These are phyloP conservation scores for Melanophora roralis DNA, from an alignment of 2,888 invertebrate species.

Conservation along the genomic window DNA sequence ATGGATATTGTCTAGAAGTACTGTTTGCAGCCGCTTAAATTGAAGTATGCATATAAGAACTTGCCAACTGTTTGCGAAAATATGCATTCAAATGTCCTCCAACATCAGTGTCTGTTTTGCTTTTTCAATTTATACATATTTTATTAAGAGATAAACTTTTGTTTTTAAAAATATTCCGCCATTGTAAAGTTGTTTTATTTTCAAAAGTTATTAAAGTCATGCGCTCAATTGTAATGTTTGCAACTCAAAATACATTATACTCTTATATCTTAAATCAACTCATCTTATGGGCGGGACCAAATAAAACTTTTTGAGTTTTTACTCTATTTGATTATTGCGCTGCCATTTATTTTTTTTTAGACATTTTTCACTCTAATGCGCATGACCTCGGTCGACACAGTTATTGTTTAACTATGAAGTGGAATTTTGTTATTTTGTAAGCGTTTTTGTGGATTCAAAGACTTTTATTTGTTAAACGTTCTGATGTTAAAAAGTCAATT, in stretches of 20 bases:
- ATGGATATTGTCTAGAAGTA: too few species aligned
- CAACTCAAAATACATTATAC: too few species aligned
- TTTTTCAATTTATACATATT: too few species aligned
- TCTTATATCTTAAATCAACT: background rate
- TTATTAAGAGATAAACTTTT: background rate
- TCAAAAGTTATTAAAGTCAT: background rate
- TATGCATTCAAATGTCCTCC: too few species aligned
- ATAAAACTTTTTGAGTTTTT: background rate
- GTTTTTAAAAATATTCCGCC: constrained; percentile 5
- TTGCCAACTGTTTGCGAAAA: too few species aligned
- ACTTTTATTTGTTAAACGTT: background rate
- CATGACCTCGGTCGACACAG: background rate
- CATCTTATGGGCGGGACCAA: background rate
- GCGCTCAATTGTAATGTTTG: background rate
- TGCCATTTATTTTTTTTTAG: constrained; percentile 16
- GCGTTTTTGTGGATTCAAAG: background rate
- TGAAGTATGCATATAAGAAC: too few species aligned
- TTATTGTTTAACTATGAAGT: background rate
- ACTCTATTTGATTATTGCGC: constrained; percentile 14
- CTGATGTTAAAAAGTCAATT: background rate
- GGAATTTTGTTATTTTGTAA: background rate
- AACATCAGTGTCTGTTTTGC: too few species aligned
- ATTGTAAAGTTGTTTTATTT: constrained; percentile 16
- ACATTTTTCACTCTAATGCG: background rate
- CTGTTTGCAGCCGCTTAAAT: too few species aligned